These are phyloP conservation scores for Mola mola DNA, from an alignment of 2,113 vertebrate species.

Conservation along the genomic window DNA sequence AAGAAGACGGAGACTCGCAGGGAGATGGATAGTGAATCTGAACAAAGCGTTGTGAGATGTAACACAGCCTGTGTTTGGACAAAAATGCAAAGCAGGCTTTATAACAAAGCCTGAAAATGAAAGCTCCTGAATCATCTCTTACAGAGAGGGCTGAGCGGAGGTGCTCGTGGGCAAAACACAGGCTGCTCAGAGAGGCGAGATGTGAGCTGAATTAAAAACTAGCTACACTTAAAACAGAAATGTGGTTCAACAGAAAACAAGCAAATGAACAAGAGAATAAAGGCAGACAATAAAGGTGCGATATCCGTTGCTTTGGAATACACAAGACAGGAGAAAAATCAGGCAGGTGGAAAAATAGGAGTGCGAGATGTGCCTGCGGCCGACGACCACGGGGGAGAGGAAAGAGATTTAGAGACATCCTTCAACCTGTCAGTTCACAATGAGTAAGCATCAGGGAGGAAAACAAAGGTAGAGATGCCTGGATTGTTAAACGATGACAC, in stretches of 20 bases:
- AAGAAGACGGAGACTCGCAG: constrained; percentile 10
- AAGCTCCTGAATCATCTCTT: constrained; percentile 39
- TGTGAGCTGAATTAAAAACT: constrained; percentile 13
- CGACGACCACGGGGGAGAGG: constrained; percentile 24
- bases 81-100: constrained; percentile 58
- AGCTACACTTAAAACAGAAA: constrained; percentile 1
- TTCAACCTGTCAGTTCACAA: constrained; percentile 63
- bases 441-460: constrained; percentile 35
- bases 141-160: constrained; percentile 25
- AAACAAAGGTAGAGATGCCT: constrained; percentile 13
- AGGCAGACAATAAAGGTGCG: background rate
- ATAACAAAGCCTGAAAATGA: constrained; percentile 28
- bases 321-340: background rate
- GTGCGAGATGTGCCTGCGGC: constrained; percentile 39
- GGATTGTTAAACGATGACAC: constrained; percentile 39
- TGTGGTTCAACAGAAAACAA: constrained; percentile 13
- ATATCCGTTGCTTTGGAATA: constrained; percentile 4
- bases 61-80: constrained; percentile 27
- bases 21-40: constrained; percentile 20
- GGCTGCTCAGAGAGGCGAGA: constrained; percentile 26
- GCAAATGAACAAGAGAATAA: constrained; percentile 6
- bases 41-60: constrained; percentile 16
- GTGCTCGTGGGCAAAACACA: constrained; percentile 17
- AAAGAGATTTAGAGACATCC: constrained; percentile 50
- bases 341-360: background rate